A percentile compares a stretch with the other conserved stretches of the same genome.
Evolutionary conservation across 2,113 vertebrate genomes (phyloP).

Genomic region (Ictalurus furcatus): DNA sequence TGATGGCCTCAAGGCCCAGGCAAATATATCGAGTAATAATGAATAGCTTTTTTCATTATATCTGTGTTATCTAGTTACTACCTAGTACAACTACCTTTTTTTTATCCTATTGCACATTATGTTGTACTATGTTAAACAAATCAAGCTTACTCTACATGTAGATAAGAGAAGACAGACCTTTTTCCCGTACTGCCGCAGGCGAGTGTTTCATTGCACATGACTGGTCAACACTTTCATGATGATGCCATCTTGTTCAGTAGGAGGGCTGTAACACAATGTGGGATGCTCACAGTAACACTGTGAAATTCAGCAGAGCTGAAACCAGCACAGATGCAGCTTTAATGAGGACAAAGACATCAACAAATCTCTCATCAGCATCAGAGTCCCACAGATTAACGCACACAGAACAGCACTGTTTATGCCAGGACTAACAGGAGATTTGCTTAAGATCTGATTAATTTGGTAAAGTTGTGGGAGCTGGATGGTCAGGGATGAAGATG

Average conservation of each 20-base stretch:
- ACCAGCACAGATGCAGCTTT: constrained; percentile 32
- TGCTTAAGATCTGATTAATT: constrained; percentile 31
- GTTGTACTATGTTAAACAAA: not conserved
- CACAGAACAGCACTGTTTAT: constrained; percentile 22
- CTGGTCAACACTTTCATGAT: constrained; percentile 19
- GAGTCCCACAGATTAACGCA: constrained; percentile 2
- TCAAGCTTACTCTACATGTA: constrained; percentile 7
- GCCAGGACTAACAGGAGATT: constrained; percentile 26
- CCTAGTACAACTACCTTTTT: not conserved
- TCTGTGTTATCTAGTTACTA: not conserved
- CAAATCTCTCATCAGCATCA: constrained; percentile 35
- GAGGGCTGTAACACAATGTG: constrained; percentile 30
- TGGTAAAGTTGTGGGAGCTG: constrained; percentile 20
- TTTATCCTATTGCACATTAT: not conserved
- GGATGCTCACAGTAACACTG: constrained; percentile 17
- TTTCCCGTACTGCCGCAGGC: not conserved
- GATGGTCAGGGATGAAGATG: constrained; percentile 4
- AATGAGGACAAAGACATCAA: constrained; percentile 37
- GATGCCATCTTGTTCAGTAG: constrained; percentile 16
- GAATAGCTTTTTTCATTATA: not conserved
- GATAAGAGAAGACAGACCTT: not conserved
- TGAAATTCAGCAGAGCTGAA: constrained; percentile 32
- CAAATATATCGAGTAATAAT: not conserved
- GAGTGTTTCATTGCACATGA: constrained; percentile 16
- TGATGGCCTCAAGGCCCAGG: not conserved